These are phyloP conservation scores for Eurytemora carolleeae DNA, from an alignment of 1,140 invertebrate genomes.

Conservation along the genomic window DNA sequence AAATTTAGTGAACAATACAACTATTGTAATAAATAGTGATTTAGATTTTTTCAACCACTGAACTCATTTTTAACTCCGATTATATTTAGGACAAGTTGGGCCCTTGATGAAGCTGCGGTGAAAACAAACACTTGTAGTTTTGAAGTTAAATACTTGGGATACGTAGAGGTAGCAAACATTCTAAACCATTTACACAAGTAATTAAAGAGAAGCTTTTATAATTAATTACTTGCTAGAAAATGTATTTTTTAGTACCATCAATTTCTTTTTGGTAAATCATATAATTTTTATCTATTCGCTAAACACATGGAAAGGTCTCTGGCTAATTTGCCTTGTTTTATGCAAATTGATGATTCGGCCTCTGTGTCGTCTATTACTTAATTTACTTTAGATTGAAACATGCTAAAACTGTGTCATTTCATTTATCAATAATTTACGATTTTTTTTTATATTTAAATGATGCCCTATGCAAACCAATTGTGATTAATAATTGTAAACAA, in stretches of 20 bases:
- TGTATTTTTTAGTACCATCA: neutral
- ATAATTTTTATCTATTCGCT: too few species aligned
- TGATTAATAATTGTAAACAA: neutral
- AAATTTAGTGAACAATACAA: neutral
- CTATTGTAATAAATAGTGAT: constrained; percentile 32
- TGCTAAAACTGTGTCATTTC: neutral
- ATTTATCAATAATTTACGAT: neutral
- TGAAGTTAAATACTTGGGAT: constrained; percentile 68
- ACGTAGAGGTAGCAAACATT: constrained; percentile 48
- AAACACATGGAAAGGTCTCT: too few species aligned
- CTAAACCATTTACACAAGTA: too few species aligned
- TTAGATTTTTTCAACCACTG: constrained; percentile 37
- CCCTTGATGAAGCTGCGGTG: neutral
- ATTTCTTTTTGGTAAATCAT: neutral
- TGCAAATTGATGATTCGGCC: too few species aligned
- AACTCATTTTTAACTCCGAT: neutral
- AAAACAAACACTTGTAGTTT: constrained; percentile 17
- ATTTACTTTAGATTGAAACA: too few species aligned
- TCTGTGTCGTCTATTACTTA: too few species aligned
- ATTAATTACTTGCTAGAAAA: neutral
- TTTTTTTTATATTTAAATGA: neutral
- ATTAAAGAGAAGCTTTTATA: neutral
- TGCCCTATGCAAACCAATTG: neutral
- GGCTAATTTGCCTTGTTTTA: too few species aligned
- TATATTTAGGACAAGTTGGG: neutral